These are phyloP conservation scores for Indicator indicator DNA, from an alignment of 2,113 vertebrate genomes.

Conservation along the genomic window DNA sequence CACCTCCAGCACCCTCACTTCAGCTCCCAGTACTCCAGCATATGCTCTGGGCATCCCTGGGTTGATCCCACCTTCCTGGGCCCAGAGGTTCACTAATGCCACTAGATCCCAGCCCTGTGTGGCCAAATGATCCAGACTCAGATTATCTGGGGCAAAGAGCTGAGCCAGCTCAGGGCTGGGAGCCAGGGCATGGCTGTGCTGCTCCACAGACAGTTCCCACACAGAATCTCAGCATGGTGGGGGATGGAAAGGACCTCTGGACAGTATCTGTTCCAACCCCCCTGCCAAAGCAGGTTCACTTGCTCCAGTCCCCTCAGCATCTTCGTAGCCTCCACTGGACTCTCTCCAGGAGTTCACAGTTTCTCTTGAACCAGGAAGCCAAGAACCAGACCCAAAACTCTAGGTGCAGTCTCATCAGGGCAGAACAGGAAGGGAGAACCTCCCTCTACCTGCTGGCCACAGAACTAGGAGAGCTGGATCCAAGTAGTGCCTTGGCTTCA, in stretches of 20 bases:
- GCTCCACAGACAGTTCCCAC: neutral
- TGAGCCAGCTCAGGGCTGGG: neutral
- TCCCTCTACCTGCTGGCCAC: too few relatives aligned
- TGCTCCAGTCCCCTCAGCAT: too few relatives aligned
- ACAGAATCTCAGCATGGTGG: too few relatives aligned
- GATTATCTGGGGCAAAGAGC: neutral
- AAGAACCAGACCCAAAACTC: too few relatives aligned
- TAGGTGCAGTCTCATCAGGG: too few relatives aligned
- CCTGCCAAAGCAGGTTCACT: too few relatives aligned
- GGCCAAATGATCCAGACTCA: neutral
- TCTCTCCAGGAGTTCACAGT: too few relatives aligned
- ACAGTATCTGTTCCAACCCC: too few relatives aligned
- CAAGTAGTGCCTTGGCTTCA: fast-evolving
- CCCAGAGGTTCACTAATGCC: neutral
- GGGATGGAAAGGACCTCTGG: too few relatives aligned
- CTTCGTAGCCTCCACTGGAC: too few relatives aligned
- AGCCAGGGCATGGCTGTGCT: neutral
- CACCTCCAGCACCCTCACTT: fast-evolving
- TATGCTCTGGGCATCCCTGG: neutral
- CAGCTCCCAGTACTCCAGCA: neutral
- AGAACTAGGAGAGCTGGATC: neutral
- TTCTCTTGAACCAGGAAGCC: too few relatives aligned
- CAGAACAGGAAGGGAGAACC: too few relatives aligned
- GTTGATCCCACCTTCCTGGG: neutral
- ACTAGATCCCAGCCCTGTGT: fast-evolving